Evolutionary conservation across 2,888 invertebrate species (phyloP).

Genomic region (Gandaritis pyraliata): DNA sequence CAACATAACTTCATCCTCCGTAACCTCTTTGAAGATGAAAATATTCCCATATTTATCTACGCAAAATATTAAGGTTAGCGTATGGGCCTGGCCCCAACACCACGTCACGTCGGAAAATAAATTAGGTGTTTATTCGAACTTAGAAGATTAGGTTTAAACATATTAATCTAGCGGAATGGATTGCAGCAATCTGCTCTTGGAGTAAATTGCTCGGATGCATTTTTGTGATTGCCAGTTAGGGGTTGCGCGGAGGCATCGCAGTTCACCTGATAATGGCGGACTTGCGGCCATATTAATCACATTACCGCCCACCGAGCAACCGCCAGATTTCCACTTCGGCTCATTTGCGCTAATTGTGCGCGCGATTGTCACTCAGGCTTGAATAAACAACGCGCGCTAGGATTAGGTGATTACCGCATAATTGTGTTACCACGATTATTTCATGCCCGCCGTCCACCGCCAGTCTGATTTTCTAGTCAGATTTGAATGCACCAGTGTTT

Average conservation of each 20-base stretch:
- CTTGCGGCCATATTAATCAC: slow-evolving; percentile 79
- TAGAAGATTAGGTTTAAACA: slow-evolving; percentile 3
- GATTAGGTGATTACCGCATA: slow-evolving; percentile 84
- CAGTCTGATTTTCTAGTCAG: slow-evolving; percentile 78
- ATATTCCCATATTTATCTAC: no score
- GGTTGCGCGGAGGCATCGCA: slow-evolving; percentile 42
- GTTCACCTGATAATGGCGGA: slow-evolving; percentile 62
- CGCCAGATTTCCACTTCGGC: slow-evolving; percentile 84
- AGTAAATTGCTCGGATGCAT: slow-evolving; percentile 25
- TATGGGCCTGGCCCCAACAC: no score
- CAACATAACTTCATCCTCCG: no score
- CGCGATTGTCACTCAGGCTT: slow-evolving; percentile 84
- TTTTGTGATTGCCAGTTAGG: slow-evolving; percentile 30
- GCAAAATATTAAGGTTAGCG: no score
- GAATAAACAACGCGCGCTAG: slow-evolving; percentile 83
- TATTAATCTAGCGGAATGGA: slow-evolving; percentile 11
- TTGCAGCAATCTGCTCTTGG: slow-evolving; percentile 17
- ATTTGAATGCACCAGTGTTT: slow-evolving; percentile 69
- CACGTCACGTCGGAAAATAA: background rate
- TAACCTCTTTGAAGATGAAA: no score
- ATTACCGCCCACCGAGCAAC: slow-evolving; percentile 63
- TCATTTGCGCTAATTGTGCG: slow-evolving; percentile 84
- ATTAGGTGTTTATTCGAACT: background rate
- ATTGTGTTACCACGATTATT: slow-evolving; percentile 83
- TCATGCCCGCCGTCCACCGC: slow-evolving; percentile 74